A percentile compares a stretch with the other conserved stretches of the same genome.
phyloP scores from a whole-genome alignment of 2,888 invertebrate species.

The Pyrrhosoma nymphula region DNA sequence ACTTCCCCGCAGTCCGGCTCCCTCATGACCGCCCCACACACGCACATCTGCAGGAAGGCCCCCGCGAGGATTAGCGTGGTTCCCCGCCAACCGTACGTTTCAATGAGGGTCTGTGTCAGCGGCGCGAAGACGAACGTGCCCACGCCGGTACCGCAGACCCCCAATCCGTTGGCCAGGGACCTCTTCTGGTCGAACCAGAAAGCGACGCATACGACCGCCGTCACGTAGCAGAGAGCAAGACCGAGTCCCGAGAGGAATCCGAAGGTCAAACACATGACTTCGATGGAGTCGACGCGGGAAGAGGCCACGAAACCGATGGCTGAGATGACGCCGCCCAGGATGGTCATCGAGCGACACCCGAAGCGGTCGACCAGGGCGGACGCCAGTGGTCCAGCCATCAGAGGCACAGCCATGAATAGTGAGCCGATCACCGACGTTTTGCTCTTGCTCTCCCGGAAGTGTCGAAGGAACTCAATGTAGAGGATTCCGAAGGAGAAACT shows the following conservation, averaged over 20 bases:
- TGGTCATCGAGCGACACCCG: constrained; percentile 89
- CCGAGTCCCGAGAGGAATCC: constrained; percentile 92
- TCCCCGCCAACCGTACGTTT: constrained; percentile 91
- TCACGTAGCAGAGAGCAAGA: constrained; percentile 91
- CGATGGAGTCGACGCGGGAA: constrained; percentile 87
- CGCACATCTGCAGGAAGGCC: constrained; percentile 88
- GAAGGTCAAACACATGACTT: constrained; percentile 89
- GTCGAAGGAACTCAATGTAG: constrained; percentile 90
- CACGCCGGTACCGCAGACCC: constrained; percentile 92
- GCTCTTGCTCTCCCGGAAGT: constrained; percentile 91
- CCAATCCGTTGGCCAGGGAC: constrained; percentile 91
- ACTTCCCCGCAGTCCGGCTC: constrained; percentile 81
- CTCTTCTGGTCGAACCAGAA: constrained; percentile 93
- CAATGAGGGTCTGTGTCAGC: constrained; percentile 85
- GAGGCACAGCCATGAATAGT: constrained; percentile 94
- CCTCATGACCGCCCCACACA: constrained; percentile 90
- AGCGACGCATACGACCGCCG: constrained; percentile 94
- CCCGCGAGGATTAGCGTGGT: constrained; percentile 91
- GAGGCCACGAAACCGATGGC: constrained; percentile 88
- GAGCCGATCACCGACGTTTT: constrained; percentile 95
- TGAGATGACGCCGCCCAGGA: constrained; percentile 88
- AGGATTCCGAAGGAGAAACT: constrained; percentile 96
- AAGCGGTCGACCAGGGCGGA: constrained; percentile 90
- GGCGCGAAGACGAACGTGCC: constrained; percentile 94
- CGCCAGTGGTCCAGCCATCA: constrained; percentile 91